A percentile compares a stretch with the other conserved stretches of the same genome.
These are phyloP conservation scores for Oryctolagus cuniculus DNA, from an alignment of 2,113 vertebrate species.

Conservation along the genomic window DNA sequence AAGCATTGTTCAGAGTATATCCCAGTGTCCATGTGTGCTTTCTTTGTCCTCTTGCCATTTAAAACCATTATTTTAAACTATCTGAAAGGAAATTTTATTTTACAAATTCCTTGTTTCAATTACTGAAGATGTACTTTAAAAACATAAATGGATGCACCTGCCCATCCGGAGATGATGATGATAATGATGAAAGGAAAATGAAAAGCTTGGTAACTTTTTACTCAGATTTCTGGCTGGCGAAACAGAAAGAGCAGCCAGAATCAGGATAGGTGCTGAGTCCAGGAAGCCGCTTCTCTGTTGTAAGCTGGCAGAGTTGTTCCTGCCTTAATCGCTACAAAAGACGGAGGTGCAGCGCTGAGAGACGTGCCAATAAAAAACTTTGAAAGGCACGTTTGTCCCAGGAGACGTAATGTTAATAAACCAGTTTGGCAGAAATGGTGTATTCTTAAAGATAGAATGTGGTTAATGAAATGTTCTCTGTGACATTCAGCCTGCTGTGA, in stretches of 20 bases:
- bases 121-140: slow-evolving; percentile 83
- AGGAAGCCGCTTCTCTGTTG: slow-evolving; percentile 98
- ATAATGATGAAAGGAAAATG: slow-evolving; percentile 63
- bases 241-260: slow-evolving; percentile 95
- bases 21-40: slow-evolving; percentile 49
- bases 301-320: slow-evolving; percentile 97
- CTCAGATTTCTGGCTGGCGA: slow-evolving; percentile 96
- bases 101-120: slow-evolving; percentile 75
- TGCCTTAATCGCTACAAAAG: slow-evolving; percentile 98
- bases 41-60: slow-evolving; percentile 39
- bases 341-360: slow-evolving; percentile 98
- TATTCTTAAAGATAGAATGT: slow-evolving; percentile 99
- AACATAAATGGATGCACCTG: slow-evolving; percentile 85
- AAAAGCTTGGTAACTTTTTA: slow-evolving; percentile 86
- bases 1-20: slow-evolving; percentile 5
- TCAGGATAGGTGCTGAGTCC: slow-evolving; percentile 97
- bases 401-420: slow-evolving; percentile 99
- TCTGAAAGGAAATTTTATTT: slow-evolving; percentile 61
- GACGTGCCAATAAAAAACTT: slow-evolving; percentile 99
- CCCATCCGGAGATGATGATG: slow-evolving; percentile 89
- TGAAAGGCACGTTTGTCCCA: slow-evolving; percentile 97
- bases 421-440: slow-evolving; percentile 99
- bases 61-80: slow-evolving; percentile 54
- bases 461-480: slow-evolving; percentile 98
- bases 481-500: slow-evolving; percentile 93